Evolutionary conservation across 2,797 vertebrate genomes (phyloP), one percentile per base, ranked within the genome.

Genomic region (Lindbergichthys nudifrons): DNA sequence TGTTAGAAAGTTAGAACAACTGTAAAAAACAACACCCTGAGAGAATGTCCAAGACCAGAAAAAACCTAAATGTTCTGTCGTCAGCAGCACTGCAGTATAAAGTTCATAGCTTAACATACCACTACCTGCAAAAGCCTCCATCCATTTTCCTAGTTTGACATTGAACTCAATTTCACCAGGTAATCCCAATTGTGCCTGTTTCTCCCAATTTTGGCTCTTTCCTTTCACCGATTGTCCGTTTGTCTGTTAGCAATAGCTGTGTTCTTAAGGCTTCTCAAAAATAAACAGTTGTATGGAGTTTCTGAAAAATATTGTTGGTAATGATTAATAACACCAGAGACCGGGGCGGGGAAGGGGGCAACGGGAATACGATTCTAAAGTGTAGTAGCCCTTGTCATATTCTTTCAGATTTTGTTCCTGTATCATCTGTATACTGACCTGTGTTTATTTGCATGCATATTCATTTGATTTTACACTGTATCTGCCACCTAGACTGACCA

Each of bases 141-240:
- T 83, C 82, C 36, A 63, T 79, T 80, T 77, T 41, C 43, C 47
- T 41, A 50, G 21, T 75, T 54, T 64, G 65, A 66, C 52, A 66
- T 54, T 30, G 42, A 65, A 43, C 45, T 63, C 19, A 63, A 59
- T 50, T 70, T 63, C 51, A 41, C 51, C 36, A 2, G 54, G 16
- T 14, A 59, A 52, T 65, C 21, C 39, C 51, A 5, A 19, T 51
- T 67, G 66, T 23, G 59, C 32, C 36, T 41, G 21, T 70, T 70
- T 71, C 41, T 59, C 42, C 32, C 51, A 53, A 52, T 70, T 48
- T 12, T n/a, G 15, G 50, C 4, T 54, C 16, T 56, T 23, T 61
- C 42, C 59, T 53, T 53, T 23, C 23, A 46, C 16, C 53, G 12
- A 45, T 48, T 48, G 12, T 15, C 16, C 70, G 41, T 75, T 50